phyloP scores from a whole-genome alignment of 2,888 invertebrate genomes.

The Limnephilus marmoratus region DNA sequence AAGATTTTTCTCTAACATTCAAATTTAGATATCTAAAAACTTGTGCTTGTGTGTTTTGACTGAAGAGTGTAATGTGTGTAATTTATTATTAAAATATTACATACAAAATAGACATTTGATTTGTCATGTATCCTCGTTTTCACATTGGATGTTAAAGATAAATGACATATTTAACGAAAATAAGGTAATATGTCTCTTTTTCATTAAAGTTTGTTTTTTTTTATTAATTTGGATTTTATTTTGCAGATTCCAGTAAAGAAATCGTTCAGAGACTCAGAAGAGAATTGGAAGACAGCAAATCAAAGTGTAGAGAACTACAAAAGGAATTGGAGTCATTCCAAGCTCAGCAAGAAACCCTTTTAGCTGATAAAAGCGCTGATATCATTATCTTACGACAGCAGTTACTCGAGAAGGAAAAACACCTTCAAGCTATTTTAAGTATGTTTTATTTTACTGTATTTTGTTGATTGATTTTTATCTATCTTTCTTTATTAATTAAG shows the following conservation, averaged over 20 bases:
- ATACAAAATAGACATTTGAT: too few species aligned
- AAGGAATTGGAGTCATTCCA: slow-evolving; percentile 73
- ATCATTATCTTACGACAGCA: slow-evolving; percentile 80
- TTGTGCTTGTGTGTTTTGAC: too few species aligned
- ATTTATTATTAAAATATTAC: too few species aligned
- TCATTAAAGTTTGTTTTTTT: not conserved
- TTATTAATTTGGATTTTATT: slow-evolving; percentile 16
- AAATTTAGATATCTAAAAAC: too few species aligned
- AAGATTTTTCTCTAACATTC: too few species aligned
- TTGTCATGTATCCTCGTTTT: not conserved
- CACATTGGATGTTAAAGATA: too few species aligned
- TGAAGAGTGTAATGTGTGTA: too few species aligned
- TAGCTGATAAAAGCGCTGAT: slow-evolving; percentile 84
- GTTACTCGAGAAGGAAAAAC: slow-evolving; percentile 76
- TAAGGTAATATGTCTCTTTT: too few species aligned
- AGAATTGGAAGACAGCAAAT: slow-evolving; percentile 72
- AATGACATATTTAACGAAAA: too few species aligned
- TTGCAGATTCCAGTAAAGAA: slow-evolving; percentile 60
- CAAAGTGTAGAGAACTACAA: slow-evolving; percentile 73
- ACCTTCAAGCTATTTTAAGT: slow-evolving; percentile 74
- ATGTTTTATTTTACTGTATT: slow-evolving; percentile 59
- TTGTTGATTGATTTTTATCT: not conserved
- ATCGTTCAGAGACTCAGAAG: slow-evolving; percentile 68
- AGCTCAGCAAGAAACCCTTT: slow-evolving; percentile 72
- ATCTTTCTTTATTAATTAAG: slow-evolving; percentile 28